Conservation (phyloP, 2,888 invertebrate species). For the Tholera decimalis region DNA sequence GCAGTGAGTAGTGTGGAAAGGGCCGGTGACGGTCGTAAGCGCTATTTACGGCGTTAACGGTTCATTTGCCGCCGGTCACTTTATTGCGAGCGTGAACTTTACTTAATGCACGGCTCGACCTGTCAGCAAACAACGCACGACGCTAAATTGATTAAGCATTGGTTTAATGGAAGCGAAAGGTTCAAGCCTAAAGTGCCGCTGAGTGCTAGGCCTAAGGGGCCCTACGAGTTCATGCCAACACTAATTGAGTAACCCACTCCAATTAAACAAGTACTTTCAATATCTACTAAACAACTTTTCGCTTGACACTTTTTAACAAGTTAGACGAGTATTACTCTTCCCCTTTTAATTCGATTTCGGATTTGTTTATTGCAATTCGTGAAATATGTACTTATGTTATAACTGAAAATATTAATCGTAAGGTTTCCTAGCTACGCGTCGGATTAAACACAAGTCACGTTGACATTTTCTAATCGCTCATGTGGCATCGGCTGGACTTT, state of each 20-base stretch:
- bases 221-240: constrained; percentile 2
- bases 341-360: background rate
- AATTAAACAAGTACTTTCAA: constrained; percentile 12
- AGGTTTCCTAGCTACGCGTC: background rate
- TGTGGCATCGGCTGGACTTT: constrained; percentile 41
- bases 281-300: constrained; percentile 5
- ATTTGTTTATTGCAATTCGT: background rate
- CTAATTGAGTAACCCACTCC: constrained; percentile 2
- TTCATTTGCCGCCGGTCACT: constrained; percentile 83
- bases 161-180: constrained; percentile 34
- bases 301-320: constrained; percentile 7
- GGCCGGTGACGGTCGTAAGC: constrained; percentile 78
- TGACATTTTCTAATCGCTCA: constrained; percentile 37
- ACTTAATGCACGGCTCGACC: constrained; percentile 71
- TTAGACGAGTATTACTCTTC: background rate
- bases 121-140: constrained; percentile 41
- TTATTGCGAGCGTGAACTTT: constrained; percentile 80
- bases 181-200: constrained; percentile 27
- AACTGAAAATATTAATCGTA: background rate
- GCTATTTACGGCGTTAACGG: constrained; percentile 83
- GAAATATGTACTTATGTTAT: background rate
- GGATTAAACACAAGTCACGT: constrained; percentile 15
- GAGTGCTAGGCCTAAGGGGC: constrained; percentile 33
- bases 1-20: constrained; percentile 70
- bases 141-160: constrained; percentile 52